Conservation (phyloP, 2,888 invertebrate species). For the Dilophus febrilis region DNA sequence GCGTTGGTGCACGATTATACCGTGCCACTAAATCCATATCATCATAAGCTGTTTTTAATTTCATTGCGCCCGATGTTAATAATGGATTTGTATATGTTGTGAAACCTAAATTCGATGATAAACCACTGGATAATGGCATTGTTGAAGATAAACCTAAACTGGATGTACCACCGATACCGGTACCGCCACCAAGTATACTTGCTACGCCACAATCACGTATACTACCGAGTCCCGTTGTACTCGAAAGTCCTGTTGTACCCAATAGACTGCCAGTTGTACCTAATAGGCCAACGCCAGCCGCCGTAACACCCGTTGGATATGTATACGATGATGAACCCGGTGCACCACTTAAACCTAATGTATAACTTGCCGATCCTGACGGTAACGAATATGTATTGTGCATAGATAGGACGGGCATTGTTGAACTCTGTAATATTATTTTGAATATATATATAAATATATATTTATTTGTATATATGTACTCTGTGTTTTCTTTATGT, state of each 20-base stretch:
- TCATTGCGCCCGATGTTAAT: slow-evolving; percentile 41
- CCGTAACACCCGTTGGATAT: slow-evolving; percentile 24
- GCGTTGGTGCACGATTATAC: slow-evolving; percentile 41
- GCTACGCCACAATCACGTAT: no score
- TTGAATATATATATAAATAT: no score
- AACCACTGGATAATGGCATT: slow-evolving; percentile 16
- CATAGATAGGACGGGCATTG: slow-evolving; percentile 41
- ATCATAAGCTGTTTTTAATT: slow-evolving; percentile 48
- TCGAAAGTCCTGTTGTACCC: slow-evolving; percentile 9
- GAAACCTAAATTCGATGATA: slow-evolving; percentile 21
- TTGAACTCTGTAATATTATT: slow-evolving; percentile 40
- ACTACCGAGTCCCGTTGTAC: not conserved
- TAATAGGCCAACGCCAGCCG: slow-evolving; percentile 17
- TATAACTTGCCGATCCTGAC: slow-evolving; percentile 28
- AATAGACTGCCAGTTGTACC: slow-evolving; percentile 14
- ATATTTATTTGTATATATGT: no score
- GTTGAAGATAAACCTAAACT: slow-evolving; percentile 11
- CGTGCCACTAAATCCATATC: slow-evolving; percentile 51
- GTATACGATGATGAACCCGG: slow-evolving; percentile 23
- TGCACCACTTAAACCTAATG: slow-evolving; percentile 26
- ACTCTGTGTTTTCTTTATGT: no score
- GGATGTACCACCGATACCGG: slow-evolving; percentile 5
- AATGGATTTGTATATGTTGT: slow-evolving; percentile 49
- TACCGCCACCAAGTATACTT: slow-evolving; percentile 5
- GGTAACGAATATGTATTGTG: slow-evolving; percentile 30